A percentile compares a stretch with the other conserved stretches of the same genome.
These are phyloP conservation scores for Ceyx melanurus DNA, from an alignment of 2,113 vertebrate species.

Conservation along the genomic window DNA sequence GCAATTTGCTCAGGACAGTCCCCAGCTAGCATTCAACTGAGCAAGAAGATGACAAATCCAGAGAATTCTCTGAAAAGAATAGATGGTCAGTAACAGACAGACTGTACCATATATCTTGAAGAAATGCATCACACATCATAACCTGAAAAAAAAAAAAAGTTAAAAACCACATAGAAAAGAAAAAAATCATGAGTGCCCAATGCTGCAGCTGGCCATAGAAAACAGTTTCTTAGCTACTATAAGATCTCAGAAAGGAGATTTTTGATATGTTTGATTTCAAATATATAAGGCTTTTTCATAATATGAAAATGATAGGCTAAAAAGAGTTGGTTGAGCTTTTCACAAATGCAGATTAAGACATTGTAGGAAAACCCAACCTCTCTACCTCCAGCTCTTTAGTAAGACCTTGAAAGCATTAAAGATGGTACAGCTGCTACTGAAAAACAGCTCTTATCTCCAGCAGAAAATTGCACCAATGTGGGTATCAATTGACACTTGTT, in stretches of 20 bases:
- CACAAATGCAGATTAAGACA: background rate
- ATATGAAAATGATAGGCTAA: background rate
- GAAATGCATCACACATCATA: background rate
- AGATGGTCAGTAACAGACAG: background rate
- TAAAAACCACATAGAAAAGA: background rate
- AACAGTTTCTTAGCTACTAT: background rate
- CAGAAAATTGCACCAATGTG: background rate
- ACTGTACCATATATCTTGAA: background rate
- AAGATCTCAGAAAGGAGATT: background rate
- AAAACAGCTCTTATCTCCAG: background rate
- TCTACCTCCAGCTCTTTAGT: background rate
- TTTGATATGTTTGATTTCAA: background rate
- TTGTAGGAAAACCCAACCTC: background rate
- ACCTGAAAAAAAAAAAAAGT: background rate
- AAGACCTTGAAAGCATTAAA: background rate
- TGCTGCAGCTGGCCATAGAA: background rate
- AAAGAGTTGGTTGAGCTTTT: background rate
- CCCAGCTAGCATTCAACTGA: background rate
- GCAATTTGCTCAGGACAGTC: background rate
- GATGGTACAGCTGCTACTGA: background rate
- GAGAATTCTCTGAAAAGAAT: background rate
- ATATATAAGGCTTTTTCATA: background rate
- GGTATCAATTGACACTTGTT: slow-evolving; percentile 6
- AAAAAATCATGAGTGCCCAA: background rate
- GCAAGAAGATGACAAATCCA: background rate